Evolutionary conservation across 2,797 vertebrate species (phyloP).

Genomic region (Chelidonichthys spinosus): DNA sequence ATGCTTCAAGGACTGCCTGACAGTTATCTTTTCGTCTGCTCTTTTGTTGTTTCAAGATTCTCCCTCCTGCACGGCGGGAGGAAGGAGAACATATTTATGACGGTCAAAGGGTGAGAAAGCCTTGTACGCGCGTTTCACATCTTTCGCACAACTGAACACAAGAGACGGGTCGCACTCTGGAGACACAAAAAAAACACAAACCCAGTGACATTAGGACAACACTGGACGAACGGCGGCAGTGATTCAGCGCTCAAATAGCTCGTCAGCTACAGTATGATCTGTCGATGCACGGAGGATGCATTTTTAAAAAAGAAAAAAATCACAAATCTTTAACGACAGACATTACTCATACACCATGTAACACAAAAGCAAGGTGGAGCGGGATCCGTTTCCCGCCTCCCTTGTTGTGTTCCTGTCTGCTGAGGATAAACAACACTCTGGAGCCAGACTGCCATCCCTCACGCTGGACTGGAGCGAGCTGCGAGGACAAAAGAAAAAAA

Average conservation of each 20-base stretch:
- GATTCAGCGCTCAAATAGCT: constrained; percentile 46
- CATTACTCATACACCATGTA: constrained; percentile 72
- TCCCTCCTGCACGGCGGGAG: constrained; percentile 56
- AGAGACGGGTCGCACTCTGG: constrained; percentile 69
- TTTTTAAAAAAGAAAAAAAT: constrained; percentile 49
- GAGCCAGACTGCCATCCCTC: constrained; percentile 77
- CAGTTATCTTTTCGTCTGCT: constrained; percentile 70
- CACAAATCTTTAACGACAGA: constrained; percentile 59
- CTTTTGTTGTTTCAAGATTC: constrained; percentile 72
- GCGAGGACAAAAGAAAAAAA: constrained; percentile 65
- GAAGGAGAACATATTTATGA: constrained; percentile 70
- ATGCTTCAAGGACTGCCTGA: constrained; percentile 77
- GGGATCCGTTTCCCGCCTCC: constrained; percentile 29
- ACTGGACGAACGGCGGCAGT: constrained; percentile 53
- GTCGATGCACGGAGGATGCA: constrained; percentile 64
- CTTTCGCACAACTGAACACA: constrained; percentile 78
- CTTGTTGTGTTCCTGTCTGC: constrained; percentile 65
- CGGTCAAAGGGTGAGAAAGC: constrained; percentile 69
- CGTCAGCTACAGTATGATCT: constrained; percentile 39
- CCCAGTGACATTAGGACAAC: constrained; percentile 67
- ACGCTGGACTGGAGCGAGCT: constrained; percentile 67
- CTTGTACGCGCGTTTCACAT: constrained; percentile 73
- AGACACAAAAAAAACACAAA: constrained; percentile 49
- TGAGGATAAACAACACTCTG: constrained; percentile 69
- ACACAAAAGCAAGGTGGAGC: constrained; percentile 55